Evolutionary conservation across 92 coral and sea anemone genomes (phyloP).

Genomic region (Bergia sp.): DNA sequence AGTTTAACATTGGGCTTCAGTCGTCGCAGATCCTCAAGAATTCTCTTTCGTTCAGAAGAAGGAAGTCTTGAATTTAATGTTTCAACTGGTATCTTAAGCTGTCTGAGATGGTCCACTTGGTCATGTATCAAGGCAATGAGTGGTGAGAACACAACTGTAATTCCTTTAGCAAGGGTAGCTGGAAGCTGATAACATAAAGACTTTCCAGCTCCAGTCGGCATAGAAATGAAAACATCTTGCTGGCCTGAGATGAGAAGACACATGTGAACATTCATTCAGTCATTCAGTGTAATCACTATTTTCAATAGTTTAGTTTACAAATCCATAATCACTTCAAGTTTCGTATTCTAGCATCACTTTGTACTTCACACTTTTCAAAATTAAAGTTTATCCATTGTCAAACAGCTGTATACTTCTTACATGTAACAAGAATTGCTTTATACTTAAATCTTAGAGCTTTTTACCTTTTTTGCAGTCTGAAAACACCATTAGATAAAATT

Average conservation of each 20-base stretch:
- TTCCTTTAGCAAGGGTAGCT: conserved; percentile 76
- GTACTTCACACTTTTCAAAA: too few species aligned
- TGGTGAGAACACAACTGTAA: conserved; percentile 90
- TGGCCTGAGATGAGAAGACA: conserved; percentile 56
- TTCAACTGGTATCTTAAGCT: conserved; percentile 74
- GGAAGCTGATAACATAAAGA: conserved; percentile 93
- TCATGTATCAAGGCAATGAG: conserved; percentile 94
- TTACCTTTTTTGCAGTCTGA: too few species aligned
- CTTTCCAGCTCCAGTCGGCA: conserved; percentile 99
- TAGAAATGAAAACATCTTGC: conserved; percentile 91
- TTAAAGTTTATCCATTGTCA: too few species aligned
- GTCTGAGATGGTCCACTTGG: conserved; percentile 76
- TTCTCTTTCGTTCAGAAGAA: conserved; percentile 67
- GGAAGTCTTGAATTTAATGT: conserved; percentile 85
- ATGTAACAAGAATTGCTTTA: too few species aligned
- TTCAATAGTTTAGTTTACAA: too few species aligned
- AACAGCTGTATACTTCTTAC: too few species aligned
- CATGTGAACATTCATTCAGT: too few species aligned
- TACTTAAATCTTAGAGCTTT: too few species aligned
- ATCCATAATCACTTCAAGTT: too few species aligned
- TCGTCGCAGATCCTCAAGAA: conserved; percentile 72
- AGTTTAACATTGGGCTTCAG: conserved; percentile 76
- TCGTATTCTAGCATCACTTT: too few species aligned
- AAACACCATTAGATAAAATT: too few species aligned
- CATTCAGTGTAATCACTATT: too few species aligned